A percentile compares a stretch with the other conserved stretches of the same genome.
These are phyloP conservation scores for Capitulum mitella DNA, from an alignment of 2,888 invertebrate species.

Conservation along the genomic window DNA sequence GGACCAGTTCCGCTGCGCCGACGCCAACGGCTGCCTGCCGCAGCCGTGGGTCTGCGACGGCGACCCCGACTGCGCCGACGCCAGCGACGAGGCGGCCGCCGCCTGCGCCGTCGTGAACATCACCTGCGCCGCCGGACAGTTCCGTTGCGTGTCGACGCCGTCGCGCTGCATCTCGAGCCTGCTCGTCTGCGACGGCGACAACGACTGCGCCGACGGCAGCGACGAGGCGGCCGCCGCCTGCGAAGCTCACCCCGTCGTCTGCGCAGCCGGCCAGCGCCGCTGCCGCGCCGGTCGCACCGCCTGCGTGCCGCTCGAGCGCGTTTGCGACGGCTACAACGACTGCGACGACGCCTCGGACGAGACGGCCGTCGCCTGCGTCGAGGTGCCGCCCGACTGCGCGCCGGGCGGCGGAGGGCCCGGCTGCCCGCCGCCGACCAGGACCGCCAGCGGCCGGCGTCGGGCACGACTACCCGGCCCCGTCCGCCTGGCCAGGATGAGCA, in stretches of 20 bases:
- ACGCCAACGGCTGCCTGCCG: constrained; percentile 37
- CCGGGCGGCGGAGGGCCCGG: too few species aligned
- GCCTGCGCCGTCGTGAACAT: background rate
- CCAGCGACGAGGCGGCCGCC: constrained; percentile 57
- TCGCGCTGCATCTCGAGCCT: constrained; percentile 49
- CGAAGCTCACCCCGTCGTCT: too few species aligned
- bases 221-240: background rate
- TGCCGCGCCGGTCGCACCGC: background rate
- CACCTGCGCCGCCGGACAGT: constrained; percentile 78
- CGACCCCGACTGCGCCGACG: constrained; percentile 59
- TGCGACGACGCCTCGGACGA: constrained; percentile 58
- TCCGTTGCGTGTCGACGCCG: constrained; percentile 65
- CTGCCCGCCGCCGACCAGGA: constrained; percentile 67
- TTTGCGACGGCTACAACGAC: background rate
- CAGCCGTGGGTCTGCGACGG: constrained; percentile 45
- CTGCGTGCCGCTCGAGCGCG: background rate
- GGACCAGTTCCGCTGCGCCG: constrained; percentile 30
- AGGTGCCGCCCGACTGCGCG: constrained; percentile 62
- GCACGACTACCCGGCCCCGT: constrained; percentile 90
- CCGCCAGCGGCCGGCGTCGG: constrained; percentile 65
- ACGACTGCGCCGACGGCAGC: constrained; percentile 29
- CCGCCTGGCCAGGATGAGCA: too few species aligned
- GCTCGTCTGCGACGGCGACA: constrained; percentile 35
- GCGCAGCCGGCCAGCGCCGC: background rate
- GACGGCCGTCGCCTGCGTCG: constrained; percentile 64